These are phyloP conservation scores for Periparus ater DNA, from an alignment of 2,797 vertebrate genomes.

Conservation along the genomic window DNA sequence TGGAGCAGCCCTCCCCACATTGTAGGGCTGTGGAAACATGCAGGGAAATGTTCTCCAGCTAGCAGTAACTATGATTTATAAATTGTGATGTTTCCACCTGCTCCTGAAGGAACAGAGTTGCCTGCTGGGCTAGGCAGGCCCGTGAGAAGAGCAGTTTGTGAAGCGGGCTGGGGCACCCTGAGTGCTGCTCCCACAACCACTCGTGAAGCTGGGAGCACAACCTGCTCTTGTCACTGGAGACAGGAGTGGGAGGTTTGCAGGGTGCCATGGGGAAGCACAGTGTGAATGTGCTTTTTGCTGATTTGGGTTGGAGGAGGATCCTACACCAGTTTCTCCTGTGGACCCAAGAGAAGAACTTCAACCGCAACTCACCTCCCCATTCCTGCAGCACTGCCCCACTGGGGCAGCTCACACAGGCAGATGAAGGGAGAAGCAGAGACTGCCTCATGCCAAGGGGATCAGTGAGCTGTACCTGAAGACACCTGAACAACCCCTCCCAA, in stretches of 20 bases:
- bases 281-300: neutral
- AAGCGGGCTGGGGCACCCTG: neutral
- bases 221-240: neutral
- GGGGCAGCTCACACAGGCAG: neutral
- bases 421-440: neutral
- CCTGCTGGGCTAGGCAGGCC: neutral
- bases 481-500: neutral
- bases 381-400: neutral
- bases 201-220: neutral
- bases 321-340: neutral
- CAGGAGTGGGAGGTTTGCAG: neutral
- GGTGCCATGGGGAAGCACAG: fast-evolving
- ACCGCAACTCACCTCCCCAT: neutral
- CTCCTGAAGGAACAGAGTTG: constrained; percentile 27
- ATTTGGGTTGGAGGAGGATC: neutral
- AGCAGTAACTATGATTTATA: constrained; percentile 37
- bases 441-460: neutral
- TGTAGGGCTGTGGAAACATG: neutral
- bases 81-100: neutral
- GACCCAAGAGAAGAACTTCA: neutral
- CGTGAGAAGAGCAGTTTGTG: neutral
- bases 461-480: neutral
- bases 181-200: fast-evolving
- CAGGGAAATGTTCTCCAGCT: neutral
- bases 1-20: neutral